Evolutionary conservation across 2,113 vertebrate species (phyloP), one percentile per base, ranked within the genome.

Genomic region (Parus major): DNA sequence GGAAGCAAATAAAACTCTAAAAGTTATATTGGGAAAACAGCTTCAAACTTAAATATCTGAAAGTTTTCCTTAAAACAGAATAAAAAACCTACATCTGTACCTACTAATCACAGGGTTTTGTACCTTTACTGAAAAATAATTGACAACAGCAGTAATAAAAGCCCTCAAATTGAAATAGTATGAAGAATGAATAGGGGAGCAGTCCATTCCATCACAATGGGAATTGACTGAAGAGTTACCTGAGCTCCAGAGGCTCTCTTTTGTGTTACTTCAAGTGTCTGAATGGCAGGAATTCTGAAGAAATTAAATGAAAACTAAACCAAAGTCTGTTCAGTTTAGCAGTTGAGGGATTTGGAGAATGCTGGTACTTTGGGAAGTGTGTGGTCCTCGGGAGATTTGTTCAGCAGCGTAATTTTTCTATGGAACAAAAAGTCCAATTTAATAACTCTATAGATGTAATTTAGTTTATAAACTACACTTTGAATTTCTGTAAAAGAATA

Each of bases 251-350:
- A 81, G 75, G 42, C 31, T 88, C 19, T 82, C 31, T 35, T 94
- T 70, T 93, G 59, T 82, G 52, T 77, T 57, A 60, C 28, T 86
- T 84, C 21, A 88, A 59, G 60, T 44, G 36, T 83, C 60, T 89
- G 47, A 93, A 82, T 82, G 72, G 59, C 31, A 82, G 53, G 22
- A 65, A 39, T 80, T 92, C 55, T 77, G 56, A 83, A 88, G 66
- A 96, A 92, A 93, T 88, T 31, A 72, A 88, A 89, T 81, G 42
- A 93, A 93, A 84, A 53, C 39, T 47, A 41, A 95, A 60, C 11
- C 63, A 55, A 80, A 89, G 12, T 75, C 79, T 71, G 13, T 61
- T 77, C 82, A 64, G 23, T 50, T 94, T 61, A 90, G 44, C 44
- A 90, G 92, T 46, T 49, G 29, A 63, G 86, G 65, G 56, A 72